phyloP scores from a whole-genome alignment of 1,140 invertebrate species.

The Lethrus apterus region DNA sequence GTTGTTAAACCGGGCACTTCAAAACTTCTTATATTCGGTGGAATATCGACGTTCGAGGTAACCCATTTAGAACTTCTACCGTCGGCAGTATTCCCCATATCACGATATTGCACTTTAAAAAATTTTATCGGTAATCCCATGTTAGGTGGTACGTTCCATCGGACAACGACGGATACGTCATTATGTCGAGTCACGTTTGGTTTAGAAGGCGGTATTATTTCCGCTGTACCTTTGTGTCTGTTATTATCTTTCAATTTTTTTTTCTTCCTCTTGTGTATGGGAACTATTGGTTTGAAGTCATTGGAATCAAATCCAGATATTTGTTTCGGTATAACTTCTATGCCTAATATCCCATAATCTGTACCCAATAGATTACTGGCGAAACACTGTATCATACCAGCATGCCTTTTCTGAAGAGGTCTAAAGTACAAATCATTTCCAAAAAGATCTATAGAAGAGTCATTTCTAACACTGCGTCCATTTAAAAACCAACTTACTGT shows the following conservation, averaged over 20 bases:
- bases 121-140: slow-evolving; percentile 74
- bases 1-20: slow-evolving; percentile 71
- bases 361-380: slow-evolving; percentile 75
- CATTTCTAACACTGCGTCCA: slow-evolving; percentile 55
- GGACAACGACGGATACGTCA: slow-evolving; percentile 86
- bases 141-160: slow-evolving; percentile 77
- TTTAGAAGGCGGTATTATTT: slow-evolving; percentile 77
- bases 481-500: slow-evolving; percentile 77
- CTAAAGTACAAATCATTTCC: slow-evolving; percentile 46
- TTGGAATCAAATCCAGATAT: slow-evolving; percentile 30
- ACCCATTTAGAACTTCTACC: slow-evolving; percentile 53
- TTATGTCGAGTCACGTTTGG: slow-evolving; percentile 79
- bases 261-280: slow-evolving; percentile 10
- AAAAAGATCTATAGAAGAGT: slow-evolving; percentile 45
- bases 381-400: slow-evolving; percentile 84
- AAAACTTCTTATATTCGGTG: slow-evolving; percentile 62
- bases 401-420: slow-evolving; percentile 69
- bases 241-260: slow-evolving; percentile 42
- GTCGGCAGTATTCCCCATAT: slow-evolving; percentile 50
- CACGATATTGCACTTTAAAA: slow-evolving; percentile 84
- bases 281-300: slow-evolving; percentile 8
- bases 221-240: slow-evolving; percentile 46
- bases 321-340: slow-evolving; percentile 69
- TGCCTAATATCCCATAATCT: slow-evolving; percentile 50
- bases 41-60: slow-evolving; percentile 76